phyloP scores from a whole-genome alignment of 1,140 invertebrate genomes.

The Triops cancriformis region DNA sequence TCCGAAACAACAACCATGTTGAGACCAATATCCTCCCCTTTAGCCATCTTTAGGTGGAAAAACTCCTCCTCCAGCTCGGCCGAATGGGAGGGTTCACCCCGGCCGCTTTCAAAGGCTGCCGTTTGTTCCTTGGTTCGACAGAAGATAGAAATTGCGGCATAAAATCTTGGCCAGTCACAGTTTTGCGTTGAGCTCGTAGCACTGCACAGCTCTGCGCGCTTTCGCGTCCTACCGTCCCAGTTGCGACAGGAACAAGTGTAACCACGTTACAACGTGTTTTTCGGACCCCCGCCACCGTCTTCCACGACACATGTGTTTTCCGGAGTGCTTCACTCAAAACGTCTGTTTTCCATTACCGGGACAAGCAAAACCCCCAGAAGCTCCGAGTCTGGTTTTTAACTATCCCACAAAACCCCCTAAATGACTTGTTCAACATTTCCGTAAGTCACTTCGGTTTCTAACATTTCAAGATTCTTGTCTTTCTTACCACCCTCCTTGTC shows the following conservation, averaged over 20 bases:
- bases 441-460: neutral
- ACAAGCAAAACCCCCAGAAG: neutral
- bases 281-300: neutral
- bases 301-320: neutral
- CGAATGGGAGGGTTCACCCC: neutral
- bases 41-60: neutral
- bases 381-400: neutral
- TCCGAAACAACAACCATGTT: neutral
- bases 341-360: neutral
- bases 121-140: neutral
- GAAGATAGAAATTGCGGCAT: constrained; percentile 13
- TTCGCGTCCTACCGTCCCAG: neutral
- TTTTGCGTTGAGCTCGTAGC: constrained; percentile 4
- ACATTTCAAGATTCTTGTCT: neutral
- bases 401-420: neutral
- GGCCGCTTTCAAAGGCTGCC: neutral
- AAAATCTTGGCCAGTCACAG: neutral
- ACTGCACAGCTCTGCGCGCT: neutral
- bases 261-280: too few species aligned
- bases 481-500: neutral
- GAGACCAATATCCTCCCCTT: neutral
- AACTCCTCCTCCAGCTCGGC: neutral
- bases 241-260: too few species aligned
- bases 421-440: constrained; percentile 10
- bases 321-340: neutral